Percentiles rank a stretch among this genome's conserved stretches.
phyloP scores from a whole-genome alignment of 2,113 vertebrate species.

The Acanthochromis polyacanthus region DNA sequence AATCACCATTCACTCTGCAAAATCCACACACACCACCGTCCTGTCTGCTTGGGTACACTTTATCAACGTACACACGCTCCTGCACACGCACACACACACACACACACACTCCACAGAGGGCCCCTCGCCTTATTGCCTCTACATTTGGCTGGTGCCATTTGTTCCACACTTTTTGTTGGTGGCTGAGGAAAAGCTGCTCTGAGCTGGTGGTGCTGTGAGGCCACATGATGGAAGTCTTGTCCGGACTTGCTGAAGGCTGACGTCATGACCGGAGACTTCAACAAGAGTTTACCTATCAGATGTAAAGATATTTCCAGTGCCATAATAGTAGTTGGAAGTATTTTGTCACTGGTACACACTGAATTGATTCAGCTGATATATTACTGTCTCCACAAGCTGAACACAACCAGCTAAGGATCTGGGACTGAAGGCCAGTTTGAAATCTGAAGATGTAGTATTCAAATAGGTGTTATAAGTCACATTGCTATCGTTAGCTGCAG shows the following conservation, averaged over 20 bases:
- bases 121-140: constrained; percentile 68
- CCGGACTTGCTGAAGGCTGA: constrained; percentile 34
- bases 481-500: background rate
- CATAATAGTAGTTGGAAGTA: background rate
- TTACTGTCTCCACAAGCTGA: background rate
- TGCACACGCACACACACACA: constrained; percentile 40
- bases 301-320: background rate
- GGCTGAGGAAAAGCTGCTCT: constrained; percentile 50
- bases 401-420: background rate
- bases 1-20: constrained; percentile 80
- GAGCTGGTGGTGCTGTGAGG: constrained; percentile 60
- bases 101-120: constrained; percentile 61
- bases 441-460: no score
- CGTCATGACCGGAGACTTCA: constrained; percentile 44
- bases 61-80: constrained; percentile 64
- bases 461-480: no score
- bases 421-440: background rate
- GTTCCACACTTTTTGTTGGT: constrained; percentile 67
- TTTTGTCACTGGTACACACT: background rate
- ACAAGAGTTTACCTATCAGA: constrained; percentile 21
- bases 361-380: no score
- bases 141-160: constrained; percentile 77
- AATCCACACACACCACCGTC: constrained; percentile 78
- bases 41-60: constrained; percentile 76
- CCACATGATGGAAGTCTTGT: constrained; percentile 52